Conservation (phyloP, 2,113 vertebrate genomes). For the Xyrauchen texanus region DNA sequence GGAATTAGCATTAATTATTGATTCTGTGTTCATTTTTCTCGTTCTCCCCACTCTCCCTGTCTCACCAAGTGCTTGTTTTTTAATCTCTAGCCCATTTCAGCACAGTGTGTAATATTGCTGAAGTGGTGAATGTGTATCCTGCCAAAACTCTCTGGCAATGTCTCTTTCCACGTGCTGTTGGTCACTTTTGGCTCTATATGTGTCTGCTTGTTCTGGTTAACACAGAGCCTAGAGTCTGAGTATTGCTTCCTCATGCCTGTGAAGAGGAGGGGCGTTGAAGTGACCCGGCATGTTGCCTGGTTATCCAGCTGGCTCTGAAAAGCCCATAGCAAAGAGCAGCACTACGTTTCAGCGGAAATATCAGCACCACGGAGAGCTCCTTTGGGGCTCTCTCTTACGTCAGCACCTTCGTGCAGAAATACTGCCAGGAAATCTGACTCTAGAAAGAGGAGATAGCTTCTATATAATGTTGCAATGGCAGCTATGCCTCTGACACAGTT, state of each 20-base stretch:
- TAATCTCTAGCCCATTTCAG: constrained; percentile 47
- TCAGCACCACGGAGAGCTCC: constrained; percentile 43
- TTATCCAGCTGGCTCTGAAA: constrained; percentile 26
- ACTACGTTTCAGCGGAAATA: constrained; percentile 4
- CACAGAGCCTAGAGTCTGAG: neutral
- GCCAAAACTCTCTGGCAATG: constrained; percentile 26
- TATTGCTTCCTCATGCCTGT: constrained; percentile 30
- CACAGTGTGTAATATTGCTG: constrained; percentile 35
- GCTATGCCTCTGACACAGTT: too few relatives aligned
- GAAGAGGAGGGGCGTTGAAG: neutral
- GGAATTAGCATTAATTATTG: too few relatives aligned
- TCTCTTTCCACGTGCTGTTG: constrained; percentile 4
- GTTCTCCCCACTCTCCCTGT: too few relatives aligned
- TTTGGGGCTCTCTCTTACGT: constrained; percentile 9
- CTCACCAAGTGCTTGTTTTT: constrained; percentile 28
- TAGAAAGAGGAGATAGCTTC: neutral
- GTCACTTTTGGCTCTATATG: constrained; percentile 14
- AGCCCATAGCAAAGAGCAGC: constrained; percentile 2
- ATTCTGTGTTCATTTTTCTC: too few relatives aligned
- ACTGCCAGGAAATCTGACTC: neutral
- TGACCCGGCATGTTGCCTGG: neutral
- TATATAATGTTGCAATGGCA: neutral
- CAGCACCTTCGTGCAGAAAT: neutral
- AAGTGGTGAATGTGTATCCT: constrained; percentile 41
- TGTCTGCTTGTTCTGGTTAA: constrained; percentile 22